These are phyloP conservation scores for Muschampia plurimacula DNA, from an alignment of 2,888 invertebrate genomes.

Conservation along the genomic window DNA sequence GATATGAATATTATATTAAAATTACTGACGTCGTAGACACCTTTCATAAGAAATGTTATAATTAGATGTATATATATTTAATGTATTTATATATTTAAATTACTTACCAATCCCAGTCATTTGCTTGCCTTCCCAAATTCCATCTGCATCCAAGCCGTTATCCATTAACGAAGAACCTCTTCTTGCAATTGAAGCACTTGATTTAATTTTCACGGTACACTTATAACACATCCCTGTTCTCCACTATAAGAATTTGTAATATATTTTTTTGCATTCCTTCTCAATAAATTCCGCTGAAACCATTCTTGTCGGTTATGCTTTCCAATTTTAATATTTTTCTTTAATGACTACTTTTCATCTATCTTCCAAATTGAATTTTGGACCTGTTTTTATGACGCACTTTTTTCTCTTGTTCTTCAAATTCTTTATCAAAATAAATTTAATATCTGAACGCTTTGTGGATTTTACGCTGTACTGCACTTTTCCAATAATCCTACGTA, in stretches of 20 bases:
- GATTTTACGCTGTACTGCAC: not conserved
- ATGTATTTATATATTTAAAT: not conserved
- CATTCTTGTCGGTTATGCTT: not conserved
- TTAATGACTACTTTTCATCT: not conserved
- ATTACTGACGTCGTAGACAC: too few relatives aligned
- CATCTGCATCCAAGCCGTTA: constrained; percentile 1
- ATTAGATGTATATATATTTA: not conserved
- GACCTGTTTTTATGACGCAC: not conserved
- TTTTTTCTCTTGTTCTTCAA: not conserved
- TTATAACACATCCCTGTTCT: not conserved
- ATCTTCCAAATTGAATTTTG: not conserved
- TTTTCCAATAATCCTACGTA: constrained; percentile 20
- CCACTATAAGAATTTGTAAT: not conserved
- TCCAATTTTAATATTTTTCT: not conserved
- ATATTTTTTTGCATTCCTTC: not conserved
- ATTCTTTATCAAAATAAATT: not conserved
- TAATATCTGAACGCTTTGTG: not conserved
- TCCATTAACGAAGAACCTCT: constrained; percentile 1
- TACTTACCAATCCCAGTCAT: constrained; percentile 19
- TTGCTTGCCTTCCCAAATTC: constrained; percentile 2
- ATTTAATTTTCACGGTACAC: not conserved
- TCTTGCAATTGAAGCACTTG: not conserved
- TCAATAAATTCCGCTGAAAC: not conserved
- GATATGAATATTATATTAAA: too few relatives aligned
- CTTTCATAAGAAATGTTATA: too few relatives aligned